phyloP scores from a whole-genome alignment of 2,113 vertebrate genomes.

The Halichoerus grypus region DNA sequence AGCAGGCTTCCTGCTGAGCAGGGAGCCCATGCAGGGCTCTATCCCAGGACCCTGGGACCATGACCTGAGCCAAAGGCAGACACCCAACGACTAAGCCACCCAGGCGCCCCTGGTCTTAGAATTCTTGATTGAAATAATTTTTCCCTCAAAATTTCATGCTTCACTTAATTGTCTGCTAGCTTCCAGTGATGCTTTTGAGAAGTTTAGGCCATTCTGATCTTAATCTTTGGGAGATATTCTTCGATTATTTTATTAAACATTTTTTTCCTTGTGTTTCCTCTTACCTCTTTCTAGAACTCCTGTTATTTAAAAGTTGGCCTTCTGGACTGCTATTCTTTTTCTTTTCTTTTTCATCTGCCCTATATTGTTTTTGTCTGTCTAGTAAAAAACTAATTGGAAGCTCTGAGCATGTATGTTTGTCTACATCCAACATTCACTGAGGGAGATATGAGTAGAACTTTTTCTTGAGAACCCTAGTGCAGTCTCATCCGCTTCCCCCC shows the following conservation, averaged over 20 bases:
- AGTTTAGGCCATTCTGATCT: not conserved
- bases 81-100: not conserved
- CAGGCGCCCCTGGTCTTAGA: not conserved
- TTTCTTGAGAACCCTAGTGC: not conserved
- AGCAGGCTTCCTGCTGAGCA: not conserved
- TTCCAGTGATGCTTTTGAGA: not conserved
- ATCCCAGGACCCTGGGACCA: not conserved
- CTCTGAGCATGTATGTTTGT: not conserved
- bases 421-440: not conserved
- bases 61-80: not conserved
- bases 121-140: not conserved
- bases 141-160: not conserved
- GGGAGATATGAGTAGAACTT: not conserved
- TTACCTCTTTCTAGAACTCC: not conserved
- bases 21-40: no score
- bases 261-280: not conserved
- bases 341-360: not conserved
- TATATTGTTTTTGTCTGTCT: not conserved
- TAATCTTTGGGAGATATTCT: not conserved
- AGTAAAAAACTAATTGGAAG: not conserved
- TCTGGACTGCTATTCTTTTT: not conserved
- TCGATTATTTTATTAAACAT: not conserved
- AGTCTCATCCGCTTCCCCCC: not conserved
- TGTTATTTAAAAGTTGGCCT: not conserved
- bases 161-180: not conserved